These are phyloP conservation scores for Bombus turneri DNA, from an alignment of 1,140 invertebrate species.

Conservation along the genomic window DNA sequence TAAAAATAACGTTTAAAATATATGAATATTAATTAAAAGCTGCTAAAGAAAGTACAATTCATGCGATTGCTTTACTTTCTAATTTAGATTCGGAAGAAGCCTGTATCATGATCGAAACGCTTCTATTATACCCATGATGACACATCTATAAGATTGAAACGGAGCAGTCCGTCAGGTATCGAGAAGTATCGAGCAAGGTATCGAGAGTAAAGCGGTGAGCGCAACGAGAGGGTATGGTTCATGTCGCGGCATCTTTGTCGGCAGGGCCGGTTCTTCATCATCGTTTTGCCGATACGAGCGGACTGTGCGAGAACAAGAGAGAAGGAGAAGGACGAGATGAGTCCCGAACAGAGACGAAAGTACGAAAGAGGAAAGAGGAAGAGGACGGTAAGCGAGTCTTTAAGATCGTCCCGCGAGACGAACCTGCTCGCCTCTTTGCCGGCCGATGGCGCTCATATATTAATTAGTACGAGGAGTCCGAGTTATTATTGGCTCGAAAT, in stretches of 20 bases:
- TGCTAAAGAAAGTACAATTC: not conserved
- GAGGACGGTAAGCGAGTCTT: constrained; percentile 39
- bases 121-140: not conserved
- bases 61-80: no score
- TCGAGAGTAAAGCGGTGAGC: constrained; percentile 43
- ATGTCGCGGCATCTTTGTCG: constrained; percentile 80
- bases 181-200: constrained; percentile 40
- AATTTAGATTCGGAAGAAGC: not conserved
- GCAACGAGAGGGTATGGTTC: constrained; percentile 69
- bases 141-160: not conserved
- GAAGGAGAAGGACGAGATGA: not conserved
- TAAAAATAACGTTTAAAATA: no score
- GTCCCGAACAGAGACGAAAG: constrained; percentile 32
- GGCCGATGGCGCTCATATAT: constrained; percentile 76
- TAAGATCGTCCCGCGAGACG: constrained; percentile 62
- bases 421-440: constrained; percentile 74
- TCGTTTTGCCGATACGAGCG: constrained; percentile 73
- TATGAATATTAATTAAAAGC: no score
- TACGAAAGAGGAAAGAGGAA: constrained; percentile 7
- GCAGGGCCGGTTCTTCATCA: constrained; percentile 77
- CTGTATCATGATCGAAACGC: no score
- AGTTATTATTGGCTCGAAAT: constrained; percentile 78
- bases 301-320: constrained; percentile 39
- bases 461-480: constrained; percentile 77
- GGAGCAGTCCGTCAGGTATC: constrained; percentile 55